These are phyloP conservation scores for Pseudopipra pipra DNA, from an alignment of 2,113 vertebrate genomes.

Conservation along the genomic window DNA sequence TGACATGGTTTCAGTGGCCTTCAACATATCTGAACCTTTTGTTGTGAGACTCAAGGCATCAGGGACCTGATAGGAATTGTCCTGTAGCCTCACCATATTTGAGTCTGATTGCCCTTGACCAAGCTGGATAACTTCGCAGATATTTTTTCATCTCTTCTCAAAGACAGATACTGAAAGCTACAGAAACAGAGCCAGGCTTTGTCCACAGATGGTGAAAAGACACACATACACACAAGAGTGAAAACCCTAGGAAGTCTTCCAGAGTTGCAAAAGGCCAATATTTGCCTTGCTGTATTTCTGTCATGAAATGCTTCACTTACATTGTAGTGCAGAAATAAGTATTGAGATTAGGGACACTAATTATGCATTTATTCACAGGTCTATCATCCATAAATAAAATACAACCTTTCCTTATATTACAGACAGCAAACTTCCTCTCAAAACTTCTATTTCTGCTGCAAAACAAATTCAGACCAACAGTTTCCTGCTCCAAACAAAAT, in stretches of 20 bases:
- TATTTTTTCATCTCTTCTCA: not conserved
- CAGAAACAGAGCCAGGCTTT: not conserved
- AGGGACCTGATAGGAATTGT: not conserved
- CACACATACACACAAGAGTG: not conserved
- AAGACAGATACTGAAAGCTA: not conserved
- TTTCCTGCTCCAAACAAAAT: not conserved
- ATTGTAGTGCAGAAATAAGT: slow-evolving; percentile 10
- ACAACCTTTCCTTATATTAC: not conserved
- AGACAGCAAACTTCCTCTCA: not conserved
- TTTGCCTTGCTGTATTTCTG: not conserved
- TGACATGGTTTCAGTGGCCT: not conserved
- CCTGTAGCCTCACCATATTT: not conserved
- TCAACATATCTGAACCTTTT: not conserved
- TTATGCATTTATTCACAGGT: slow-evolving; percentile 17
- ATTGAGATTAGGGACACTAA: slow-evolving; percentile 8
- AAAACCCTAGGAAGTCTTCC: not conserved
- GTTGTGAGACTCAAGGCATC: not conserved
- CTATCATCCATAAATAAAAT: slow-evolving; percentile 13
- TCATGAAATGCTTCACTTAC: slow-evolving; percentile 16
- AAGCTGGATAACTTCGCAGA: not conserved
- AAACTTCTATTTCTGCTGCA: not conserved
- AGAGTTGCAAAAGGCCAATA: not conserved
- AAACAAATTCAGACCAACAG: not conserved
- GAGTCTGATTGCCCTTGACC: not conserved
- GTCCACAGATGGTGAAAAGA: not conserved